Evolutionary conservation across 2,797 vertebrate species (phyloP).

Genomic region (Austrolebias charrua): DNA sequence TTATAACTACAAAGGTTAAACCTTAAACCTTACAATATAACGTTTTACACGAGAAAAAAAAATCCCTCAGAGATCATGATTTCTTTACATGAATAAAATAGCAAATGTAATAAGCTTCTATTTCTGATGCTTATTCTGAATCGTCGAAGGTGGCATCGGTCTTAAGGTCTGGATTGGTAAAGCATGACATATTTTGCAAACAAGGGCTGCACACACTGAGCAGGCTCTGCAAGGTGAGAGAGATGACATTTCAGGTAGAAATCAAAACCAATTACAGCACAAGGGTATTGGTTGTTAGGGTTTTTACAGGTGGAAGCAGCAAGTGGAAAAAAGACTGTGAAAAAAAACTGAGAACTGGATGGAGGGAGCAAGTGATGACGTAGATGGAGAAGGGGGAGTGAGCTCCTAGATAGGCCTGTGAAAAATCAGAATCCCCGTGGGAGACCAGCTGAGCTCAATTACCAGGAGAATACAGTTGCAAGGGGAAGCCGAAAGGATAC

Average conservation of each 20-base stretch:
- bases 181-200: constrained; percentile 9
- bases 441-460: constrained; percentile 81
- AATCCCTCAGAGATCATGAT: too few species aligned
- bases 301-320: constrained; percentile 44
- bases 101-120: too few species aligned
- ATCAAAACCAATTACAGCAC: constrained; percentile 58
- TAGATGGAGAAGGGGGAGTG: constrained; percentile 47
- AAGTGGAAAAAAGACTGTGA: constrained; percentile 3
- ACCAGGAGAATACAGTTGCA: constrained; percentile 80
- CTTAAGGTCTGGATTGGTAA: constrained; percentile 6
- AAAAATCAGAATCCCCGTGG: constrained; percentile 64
- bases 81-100: too few species aligned
- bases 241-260: constrained; percentile 43
- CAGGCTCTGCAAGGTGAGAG: constrained; percentile 18
- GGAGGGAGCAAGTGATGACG: constrained; percentile 47
- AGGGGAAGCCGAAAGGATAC: constrained; percentile 72
- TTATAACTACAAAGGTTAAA: background rate
- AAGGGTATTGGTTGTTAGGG: constrained; percentile 37
- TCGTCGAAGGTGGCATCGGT: constrained; percentile 2
- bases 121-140: background rate
- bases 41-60: background rate
- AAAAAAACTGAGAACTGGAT: constrained; percentile 16
- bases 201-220: background rate
- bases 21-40: background rate
- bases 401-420: constrained; percentile 55